Conservation (phyloP, 2,888 invertebrate species). For the Parascotia fuliginaria region DNA sequence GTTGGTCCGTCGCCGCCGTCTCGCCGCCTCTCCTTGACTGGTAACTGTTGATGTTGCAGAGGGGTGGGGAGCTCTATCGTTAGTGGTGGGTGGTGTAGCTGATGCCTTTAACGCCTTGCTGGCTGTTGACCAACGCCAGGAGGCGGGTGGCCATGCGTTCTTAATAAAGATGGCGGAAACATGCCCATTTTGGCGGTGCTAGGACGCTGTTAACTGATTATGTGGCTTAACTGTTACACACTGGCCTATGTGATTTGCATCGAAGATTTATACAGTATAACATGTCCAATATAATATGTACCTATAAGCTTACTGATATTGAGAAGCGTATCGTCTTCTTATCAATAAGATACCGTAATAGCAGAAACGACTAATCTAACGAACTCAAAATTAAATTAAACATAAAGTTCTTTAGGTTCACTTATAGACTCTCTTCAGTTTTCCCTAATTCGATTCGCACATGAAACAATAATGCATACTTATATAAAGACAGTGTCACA, state of each 20-base stretch:
- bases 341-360: no score
- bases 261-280: neutral
- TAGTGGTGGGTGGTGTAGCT: conserved; percentile 74
- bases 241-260: conserved; percentile 18
- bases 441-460: conserved; percentile 2
- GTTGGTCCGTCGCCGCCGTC: conserved; percentile 62
- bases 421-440: neutral
- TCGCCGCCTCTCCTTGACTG: conserved; percentile 46
- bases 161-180: conserved; percentile 82
- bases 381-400: neutral
- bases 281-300: no score
- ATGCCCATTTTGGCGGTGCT: conserved; percentile 70
- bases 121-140: conserved; percentile 83
- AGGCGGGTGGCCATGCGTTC: conserved; percentile 82
- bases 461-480: conserved; percentile 18
- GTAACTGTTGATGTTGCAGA: conserved; percentile 34
- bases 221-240: conserved; percentile 35
- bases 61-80: conserved; percentile 61
- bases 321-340: no score
- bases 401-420: neutral
- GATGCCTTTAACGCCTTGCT: conserved; percentile 85
- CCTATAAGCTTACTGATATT: no score
- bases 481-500: conserved; percentile 24
- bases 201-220: conserved; percentile 58
- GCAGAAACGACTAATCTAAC: no score